Evolutionary conservation across 2,888 invertebrate genomes (phyloP).

Genomic region (Rambutsinella grinnellia): DNA sequence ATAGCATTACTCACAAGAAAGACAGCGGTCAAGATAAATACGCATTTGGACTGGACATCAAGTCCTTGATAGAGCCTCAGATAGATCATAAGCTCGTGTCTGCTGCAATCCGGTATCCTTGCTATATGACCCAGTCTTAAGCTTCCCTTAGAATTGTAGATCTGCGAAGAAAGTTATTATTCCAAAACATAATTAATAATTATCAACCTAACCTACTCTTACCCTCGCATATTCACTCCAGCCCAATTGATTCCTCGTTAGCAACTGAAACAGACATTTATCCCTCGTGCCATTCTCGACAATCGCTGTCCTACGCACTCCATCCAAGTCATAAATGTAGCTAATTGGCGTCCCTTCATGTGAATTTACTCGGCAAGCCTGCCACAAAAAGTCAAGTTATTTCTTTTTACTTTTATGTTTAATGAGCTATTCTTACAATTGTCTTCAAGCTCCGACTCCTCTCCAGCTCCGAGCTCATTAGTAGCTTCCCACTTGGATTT

Average conservation of each 20-base stretch:
- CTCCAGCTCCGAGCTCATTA: not conserved
- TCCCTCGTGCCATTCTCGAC: conserved; percentile 7
- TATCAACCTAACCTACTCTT: not conserved
- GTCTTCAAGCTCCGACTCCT: not conserved
- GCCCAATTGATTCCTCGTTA: not conserved
- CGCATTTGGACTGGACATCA: conserved; percentile 6
- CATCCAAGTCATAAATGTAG: conserved; percentile 22
- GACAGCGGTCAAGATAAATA: conserved; percentile 3
- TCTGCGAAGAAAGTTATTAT: not conserved
- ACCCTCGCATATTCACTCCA: not conserved
- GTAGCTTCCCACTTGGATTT: not conserved
- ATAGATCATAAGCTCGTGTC: conserved; percentile 3
- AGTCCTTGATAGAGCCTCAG: not conserved
- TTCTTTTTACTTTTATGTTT: not conserved
- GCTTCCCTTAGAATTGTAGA: not conserved
- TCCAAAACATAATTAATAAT: not conserved
- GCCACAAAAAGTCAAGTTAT: not conserved
- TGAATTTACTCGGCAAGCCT: conserved; percentile 17
- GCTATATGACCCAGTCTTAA: conserved; percentile 12
- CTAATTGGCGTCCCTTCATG: conserved; percentile 7
- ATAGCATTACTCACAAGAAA: too few relatives aligned
- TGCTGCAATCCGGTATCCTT: conserved; percentile 5
- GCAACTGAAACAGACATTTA: conserved; percentile 22
- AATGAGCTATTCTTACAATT: conserved; percentile 3
- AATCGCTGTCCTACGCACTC: conserved; percentile 24